A percentile compares a stretch with the other conserved stretches of the same genome.
Conservation (phyloP, 2,888 invertebrate genomes). For the Eupithecia centaureata region DNA sequence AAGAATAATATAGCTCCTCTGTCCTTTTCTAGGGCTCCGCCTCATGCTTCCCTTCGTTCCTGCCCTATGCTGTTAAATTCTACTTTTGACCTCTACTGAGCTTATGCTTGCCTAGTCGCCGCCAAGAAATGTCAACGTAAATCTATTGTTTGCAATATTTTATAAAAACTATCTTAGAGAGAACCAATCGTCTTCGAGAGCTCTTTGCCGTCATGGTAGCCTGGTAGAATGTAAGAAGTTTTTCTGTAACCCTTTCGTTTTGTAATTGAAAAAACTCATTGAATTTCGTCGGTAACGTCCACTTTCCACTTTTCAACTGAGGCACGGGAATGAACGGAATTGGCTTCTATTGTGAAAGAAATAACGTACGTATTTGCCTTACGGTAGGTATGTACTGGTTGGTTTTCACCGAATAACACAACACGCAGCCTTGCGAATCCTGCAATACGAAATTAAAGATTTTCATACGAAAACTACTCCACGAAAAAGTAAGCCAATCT, state of each 20-base stretch:
- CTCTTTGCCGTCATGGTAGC: slow-evolving; percentile 19
- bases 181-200: neutral
- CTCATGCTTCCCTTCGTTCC: slow-evolving; percentile 34
- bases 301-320: neutral
- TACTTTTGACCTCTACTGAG: slow-evolving; percentile 22
- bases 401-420: neutral
- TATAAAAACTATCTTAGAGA: slow-evolving; percentile 1
- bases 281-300: slow-evolving; percentile 5
- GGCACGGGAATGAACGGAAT: neutral
- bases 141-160: slow-evolving; percentile 37
- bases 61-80: slow-evolving; percentile 14
- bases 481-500: neutral
- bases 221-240: slow-evolving; percentile 30
- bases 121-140: slow-evolving; percentile 41
- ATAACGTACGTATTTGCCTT: neutral
- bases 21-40: slow-evolving; percentile 42
- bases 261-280: slow-evolving; percentile 25
- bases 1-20: slow-evolving; percentile 30
- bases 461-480: neutral
- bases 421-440: neutral
- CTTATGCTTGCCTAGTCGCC: slow-evolving; percentile 39
- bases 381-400: neutral
- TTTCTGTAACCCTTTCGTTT: slow-evolving; percentile 21
- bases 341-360: neutral
- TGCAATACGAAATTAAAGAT: neutral